These are phyloP conservation scores for Aselliscus stoliczkanus DNA, from an alignment of 2,797 vertebrate genomes.

Conservation along the genomic window DNA sequence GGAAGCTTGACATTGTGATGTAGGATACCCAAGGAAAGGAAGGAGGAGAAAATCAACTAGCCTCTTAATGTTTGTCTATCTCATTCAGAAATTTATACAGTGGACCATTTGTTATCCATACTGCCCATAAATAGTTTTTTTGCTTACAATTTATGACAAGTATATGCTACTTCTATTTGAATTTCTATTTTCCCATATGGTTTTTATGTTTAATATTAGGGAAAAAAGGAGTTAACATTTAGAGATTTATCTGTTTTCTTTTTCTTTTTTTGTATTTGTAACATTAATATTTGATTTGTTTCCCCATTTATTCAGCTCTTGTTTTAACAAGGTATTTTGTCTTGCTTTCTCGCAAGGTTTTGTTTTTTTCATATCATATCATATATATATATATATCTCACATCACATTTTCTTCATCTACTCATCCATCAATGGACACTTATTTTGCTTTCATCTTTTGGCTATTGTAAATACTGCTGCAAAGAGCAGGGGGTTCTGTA, in stretches of 20 bases:
- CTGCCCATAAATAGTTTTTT: not conserved
- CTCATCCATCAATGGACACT: not conserved
- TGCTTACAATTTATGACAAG: not conserved
- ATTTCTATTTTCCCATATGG: not conserved
- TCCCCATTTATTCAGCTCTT: not conserved
- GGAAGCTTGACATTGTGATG: slow-evolving; percentile 91
- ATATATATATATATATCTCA: not conserved
- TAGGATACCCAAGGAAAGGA: not conserved
- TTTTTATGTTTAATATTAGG: not conserved
- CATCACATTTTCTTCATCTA: not conserved
- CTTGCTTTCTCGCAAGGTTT: not conserved
- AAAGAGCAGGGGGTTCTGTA: not conserved
- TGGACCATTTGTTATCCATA: not conserved
- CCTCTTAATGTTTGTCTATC: not conserved
- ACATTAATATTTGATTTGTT: not conserved
- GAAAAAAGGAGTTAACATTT: not conserved
- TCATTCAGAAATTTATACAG: not conserved
- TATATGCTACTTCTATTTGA: not conserved
- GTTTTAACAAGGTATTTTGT: not conserved
- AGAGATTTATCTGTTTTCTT: not conserved
- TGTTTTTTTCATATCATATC: not conserved
- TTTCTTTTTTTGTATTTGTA: too few species aligned
- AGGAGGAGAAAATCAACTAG: not conserved
- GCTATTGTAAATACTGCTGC: not conserved
- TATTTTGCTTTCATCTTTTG: not conserved